Percentiles rank a stretch among this genome's conserved stretches.
Evolutionary conservation across 1,140 invertebrate species (phyloP).

Genomic region (Platyscapa corneri): DNA sequence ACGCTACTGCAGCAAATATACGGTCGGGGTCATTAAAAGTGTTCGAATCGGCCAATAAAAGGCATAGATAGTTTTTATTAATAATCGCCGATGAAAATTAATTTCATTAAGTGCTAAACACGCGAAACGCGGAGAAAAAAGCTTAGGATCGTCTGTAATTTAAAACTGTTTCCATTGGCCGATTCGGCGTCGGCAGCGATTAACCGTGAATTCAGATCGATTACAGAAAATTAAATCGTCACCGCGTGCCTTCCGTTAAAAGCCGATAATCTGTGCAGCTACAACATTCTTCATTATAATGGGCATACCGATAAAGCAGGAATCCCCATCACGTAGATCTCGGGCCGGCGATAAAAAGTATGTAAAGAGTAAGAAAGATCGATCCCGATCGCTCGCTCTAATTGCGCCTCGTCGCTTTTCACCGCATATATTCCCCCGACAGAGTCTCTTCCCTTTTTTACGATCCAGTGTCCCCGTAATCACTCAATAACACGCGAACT

Average conservation of each 20-base stretch:
- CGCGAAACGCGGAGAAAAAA: neutral
- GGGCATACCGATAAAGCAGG: neutral
- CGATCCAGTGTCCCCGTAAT: slow-evolving; percentile 6
- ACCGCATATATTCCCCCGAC: neutral
- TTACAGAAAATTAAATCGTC: slow-evolving; percentile 10
- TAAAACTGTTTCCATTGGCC: too few species aligned
- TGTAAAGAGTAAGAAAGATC: slow-evolving; percentile 18
- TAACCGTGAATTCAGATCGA: neutral
- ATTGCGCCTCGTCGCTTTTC: neutral
- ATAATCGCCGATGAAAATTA: too few species aligned
- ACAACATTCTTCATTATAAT: slow-evolving; percentile 8
- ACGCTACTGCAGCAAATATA: too few species aligned
- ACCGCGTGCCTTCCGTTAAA: neutral
- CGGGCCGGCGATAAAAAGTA: neutral
- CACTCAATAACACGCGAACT: slow-evolving; percentile 29
- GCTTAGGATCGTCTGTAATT: too few species aligned
- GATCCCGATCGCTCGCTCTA: neutral
- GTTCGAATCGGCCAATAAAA: too few species aligned
- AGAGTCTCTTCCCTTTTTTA: neutral
- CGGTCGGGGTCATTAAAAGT: too few species aligned
- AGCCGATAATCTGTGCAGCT: neutral
- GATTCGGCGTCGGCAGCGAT: neutral
- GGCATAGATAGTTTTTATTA: too few species aligned
- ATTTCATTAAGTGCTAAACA: too few species aligned
- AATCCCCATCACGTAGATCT: neutral